Evolutionary conservation across 2,888 invertebrate genomes (phyloP).

Genomic region (Andricus curvator): DNA sequence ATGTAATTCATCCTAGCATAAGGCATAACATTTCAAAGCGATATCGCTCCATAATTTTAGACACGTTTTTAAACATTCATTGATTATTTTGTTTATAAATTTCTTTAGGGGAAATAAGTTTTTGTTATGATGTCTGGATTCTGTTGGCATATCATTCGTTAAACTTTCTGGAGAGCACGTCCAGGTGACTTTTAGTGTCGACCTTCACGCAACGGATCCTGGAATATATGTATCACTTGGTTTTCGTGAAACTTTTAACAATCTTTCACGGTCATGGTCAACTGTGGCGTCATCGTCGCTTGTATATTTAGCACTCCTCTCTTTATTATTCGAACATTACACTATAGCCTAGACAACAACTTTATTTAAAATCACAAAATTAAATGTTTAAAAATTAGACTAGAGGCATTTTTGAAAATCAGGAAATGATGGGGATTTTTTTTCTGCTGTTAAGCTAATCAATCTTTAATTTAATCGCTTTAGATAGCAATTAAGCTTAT

Average conservation of each 20-base stretch:
- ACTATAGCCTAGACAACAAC: neutral
- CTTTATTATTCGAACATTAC: conserved; percentile 16
- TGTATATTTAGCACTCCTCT: conserved; percentile 46
- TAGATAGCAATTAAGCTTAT: neutral
- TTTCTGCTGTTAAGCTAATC: too few species aligned
- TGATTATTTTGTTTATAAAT: neutral
- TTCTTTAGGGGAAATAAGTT: neutral
- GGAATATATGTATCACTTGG: conserved; percentile 47
- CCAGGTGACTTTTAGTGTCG: conserved; percentile 33
- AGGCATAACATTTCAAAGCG: neutral
- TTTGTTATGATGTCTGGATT: neutral
- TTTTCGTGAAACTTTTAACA: conserved; percentile 67
- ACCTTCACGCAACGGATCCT: neutral
- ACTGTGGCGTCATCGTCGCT: conserved; percentile 62
- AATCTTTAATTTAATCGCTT: neutral
- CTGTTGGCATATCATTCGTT: conserved; percentile 12
- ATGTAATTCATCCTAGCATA: neutral
- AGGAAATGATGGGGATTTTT: too few species aligned
- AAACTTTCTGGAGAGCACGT: neutral
- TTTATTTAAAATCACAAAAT: neutral
- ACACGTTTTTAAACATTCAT: neutral
- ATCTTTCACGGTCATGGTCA: conserved; percentile 76
- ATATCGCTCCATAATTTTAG: neutral
- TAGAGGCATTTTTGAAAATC: too few species aligned
- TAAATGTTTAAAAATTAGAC: neutral